Evolutionary conservation across 2,888 invertebrate genomes (phyloP).

Genomic region (Orthonevra nobilis): DNA sequence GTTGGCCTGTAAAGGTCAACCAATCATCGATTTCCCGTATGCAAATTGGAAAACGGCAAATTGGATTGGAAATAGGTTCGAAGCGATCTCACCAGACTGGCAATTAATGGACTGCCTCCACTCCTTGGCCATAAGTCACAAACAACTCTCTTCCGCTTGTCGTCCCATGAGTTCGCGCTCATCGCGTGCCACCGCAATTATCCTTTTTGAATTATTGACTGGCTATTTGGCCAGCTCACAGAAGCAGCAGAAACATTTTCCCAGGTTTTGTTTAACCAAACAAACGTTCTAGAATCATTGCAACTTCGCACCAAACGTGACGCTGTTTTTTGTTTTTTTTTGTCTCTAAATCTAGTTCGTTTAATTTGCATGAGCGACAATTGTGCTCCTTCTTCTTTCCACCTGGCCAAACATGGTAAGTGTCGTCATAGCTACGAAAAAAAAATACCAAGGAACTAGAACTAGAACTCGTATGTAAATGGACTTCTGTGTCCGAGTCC

Average conservation of each 20-base stretch:
- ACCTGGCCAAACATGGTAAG: slow-evolving; percentile 17
- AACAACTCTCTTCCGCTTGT: neutral
- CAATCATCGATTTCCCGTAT: slow-evolving; percentile 55
- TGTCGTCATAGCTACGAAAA: slow-evolving; percentile 31
- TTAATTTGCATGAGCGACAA: slow-evolving; percentile 54
- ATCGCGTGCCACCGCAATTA: slow-evolving; percentile 68
- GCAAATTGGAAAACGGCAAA: slow-evolving; percentile 58
- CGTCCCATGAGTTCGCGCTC: slow-evolving; percentile 9
- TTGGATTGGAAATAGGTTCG: too few species aligned
- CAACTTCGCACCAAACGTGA: slow-evolving; percentile 65
- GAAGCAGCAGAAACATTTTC: slow-evolving; percentile 57
- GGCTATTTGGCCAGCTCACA: slow-evolving; percentile 63
- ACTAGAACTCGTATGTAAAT: neutral
- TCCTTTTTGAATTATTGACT: slow-evolving; percentile 69
- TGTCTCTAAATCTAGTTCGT: slow-evolving; percentile 16
- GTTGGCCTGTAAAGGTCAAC: slow-evolving; percentile 29
- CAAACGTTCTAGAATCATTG: slow-evolving; percentile 51
- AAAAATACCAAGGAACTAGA: slow-evolving; percentile 17
- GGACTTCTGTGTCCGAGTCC: neutral
- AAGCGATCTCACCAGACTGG: slow-evolving; percentile 17
- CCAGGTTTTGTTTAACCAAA: slow-evolving; percentile 64
- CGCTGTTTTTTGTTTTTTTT: too few species aligned
- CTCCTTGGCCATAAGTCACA: slow-evolving; percentile 1
- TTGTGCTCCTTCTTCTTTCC: neutral
- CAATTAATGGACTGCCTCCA: slow-evolving; percentile 19